Conservation (phyloP, 2,888 invertebrate genomes). For the Oscheius myriophilus region DNA sequence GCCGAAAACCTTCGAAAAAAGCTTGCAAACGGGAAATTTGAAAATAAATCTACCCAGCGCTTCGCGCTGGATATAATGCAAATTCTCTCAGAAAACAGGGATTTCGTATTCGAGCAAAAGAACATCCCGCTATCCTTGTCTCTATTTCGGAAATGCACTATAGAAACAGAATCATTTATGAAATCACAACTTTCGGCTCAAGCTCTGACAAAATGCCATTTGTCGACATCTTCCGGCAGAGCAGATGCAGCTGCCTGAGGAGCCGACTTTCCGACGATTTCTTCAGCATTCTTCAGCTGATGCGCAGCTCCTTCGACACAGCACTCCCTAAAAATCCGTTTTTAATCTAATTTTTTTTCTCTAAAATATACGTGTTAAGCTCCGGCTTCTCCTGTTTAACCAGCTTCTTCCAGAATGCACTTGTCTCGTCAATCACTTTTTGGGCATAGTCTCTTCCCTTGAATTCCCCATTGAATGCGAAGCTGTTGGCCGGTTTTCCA, state of each 20-base stretch:
- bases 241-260: constrained; percentile 28
- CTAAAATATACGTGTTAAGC: constrained; percentile 58
- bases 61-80: too few relatives aligned
- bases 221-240: constrained; percentile 58
- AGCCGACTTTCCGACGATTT: constrained; percentile 35
- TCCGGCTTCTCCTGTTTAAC: constrained; percentile 62
- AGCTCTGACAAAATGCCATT: constrained; percentile 64
- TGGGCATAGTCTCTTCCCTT: constrained; percentile 76
- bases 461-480: constrained; percentile 95
- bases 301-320: constrained; percentile 49
- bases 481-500: constrained; percentile 85
- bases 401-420: constrained; percentile 72
- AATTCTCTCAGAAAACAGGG: too few relatives aligned
- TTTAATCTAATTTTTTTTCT: neutral
- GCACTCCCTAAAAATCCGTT: constrained; percentile 40
- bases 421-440: constrained; percentile 71
- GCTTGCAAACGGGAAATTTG: too few relatives aligned
- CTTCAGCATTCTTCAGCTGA: constrained; percentile 40
- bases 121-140: too few relatives aligned
- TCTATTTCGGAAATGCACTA: too few relatives aligned
- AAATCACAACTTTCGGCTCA: too few relatives aligned
- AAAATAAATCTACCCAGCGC: too few relatives aligned
- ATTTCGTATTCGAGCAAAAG: too few relatives aligned
- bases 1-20: too few relatives aligned
- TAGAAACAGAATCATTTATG: too few relatives aligned